Evolutionary conservation across 1,140 invertebrate genomes (phyloP).

Genomic region (Hormaphis cornu): DNA sequence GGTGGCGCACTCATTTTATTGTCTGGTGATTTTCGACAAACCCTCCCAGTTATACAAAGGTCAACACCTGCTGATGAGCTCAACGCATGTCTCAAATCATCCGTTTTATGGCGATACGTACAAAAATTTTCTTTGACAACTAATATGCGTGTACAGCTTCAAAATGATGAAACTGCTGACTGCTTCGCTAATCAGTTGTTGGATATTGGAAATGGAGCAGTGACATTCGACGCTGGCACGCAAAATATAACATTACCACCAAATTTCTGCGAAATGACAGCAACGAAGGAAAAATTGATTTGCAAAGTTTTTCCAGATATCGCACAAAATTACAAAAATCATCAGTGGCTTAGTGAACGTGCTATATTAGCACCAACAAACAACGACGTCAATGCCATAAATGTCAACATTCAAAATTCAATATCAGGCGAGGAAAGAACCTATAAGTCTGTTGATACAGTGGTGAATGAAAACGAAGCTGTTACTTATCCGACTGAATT

Average conservation of each 20-base stretch:
- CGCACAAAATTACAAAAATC: too few relatives aligned
- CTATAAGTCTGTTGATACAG: too few relatives aligned
- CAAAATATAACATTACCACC: too few relatives aligned
- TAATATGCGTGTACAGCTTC: slow-evolving; percentile 21
- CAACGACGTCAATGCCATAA: background rate
- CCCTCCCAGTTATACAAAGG: slow-evolving; percentile 40
- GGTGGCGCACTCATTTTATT: slow-evolving; percentile 39
- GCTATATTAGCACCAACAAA: background rate
- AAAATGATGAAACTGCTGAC: background rate
- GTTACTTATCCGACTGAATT: background rate
- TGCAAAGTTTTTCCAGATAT: too few relatives aligned
- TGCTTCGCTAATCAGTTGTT: background rate
- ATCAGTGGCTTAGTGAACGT: background rate
- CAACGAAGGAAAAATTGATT: too few relatives aligned
- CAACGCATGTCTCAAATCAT: slow-evolving; percentile 44
- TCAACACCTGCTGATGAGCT: slow-evolving; percentile 43
- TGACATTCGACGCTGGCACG: too few relatives aligned
- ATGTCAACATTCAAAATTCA: background rate
- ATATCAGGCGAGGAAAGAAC: background rate
- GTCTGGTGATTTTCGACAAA: slow-evolving; percentile 40
- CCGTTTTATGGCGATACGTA: slow-evolving; percentile 41
- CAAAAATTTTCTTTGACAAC: slow-evolving; percentile 22
- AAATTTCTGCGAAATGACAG: too few relatives aligned
- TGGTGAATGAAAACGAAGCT: background rate
- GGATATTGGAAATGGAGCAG: background rate